Percentiles rank a stretch among this genome's conserved stretches.
These are phyloP conservation scores for Argynnis bischoffii DNA, from an alignment of 2,888 invertebrate species.

Conservation along the genomic window DNA sequence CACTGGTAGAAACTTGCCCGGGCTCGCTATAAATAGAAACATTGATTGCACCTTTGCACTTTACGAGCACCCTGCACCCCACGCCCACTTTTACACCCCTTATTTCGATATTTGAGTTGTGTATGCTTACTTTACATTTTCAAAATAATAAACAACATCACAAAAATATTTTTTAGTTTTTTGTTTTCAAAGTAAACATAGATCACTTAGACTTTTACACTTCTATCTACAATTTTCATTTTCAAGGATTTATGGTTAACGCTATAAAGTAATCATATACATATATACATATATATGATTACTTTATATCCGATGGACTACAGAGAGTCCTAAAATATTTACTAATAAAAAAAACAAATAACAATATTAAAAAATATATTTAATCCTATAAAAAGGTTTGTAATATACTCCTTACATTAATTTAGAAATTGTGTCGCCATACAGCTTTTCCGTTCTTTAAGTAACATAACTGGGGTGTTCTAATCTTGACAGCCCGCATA, in stretches of 20 bases:
- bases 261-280: no score
- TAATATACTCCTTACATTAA: not conserved
- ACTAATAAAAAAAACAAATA: no score
- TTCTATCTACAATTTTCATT: no score
- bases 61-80: conserved; percentile 42
- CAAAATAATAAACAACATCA: conserved; percentile 1
- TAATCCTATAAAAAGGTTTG: not conserved
- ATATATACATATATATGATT: no score
- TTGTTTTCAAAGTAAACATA: no score
- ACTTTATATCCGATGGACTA: no score
- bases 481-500: conserved; percentile 20
- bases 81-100: conserved; percentile 20
- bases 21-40: conserved; percentile 60
- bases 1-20: conserved; percentile 42
- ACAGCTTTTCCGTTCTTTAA: conserved; percentile 6
- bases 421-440: not conserved
- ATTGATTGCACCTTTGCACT: conserved; percentile 65
- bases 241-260: no score
- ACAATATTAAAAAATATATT: not conserved
- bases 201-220: no score
- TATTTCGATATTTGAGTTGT: conserved; percentile 19
- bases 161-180: not conserved
- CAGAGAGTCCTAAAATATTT: no score
- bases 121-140: conserved; percentile 12
- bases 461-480: conserved; percentile 16